Evolutionary conservation across 2,888 invertebrate species (phyloP).

Genomic region (Eristalis pertinax): DNA sequence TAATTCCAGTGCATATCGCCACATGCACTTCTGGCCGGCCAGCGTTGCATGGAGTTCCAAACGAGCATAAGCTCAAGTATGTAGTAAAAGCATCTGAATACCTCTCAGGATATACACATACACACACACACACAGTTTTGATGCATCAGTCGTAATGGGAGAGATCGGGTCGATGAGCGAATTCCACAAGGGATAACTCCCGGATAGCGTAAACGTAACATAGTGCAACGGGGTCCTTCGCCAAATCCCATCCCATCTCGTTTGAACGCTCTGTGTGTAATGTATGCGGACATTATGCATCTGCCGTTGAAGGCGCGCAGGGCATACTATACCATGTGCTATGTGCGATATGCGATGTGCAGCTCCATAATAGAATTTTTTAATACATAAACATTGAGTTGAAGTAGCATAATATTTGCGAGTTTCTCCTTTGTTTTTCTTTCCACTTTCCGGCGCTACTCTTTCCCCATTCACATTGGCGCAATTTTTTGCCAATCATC

Average conservation of each 20-base stretch:
- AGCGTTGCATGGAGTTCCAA: neutral
- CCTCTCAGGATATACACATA: neutral
- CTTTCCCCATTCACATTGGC: neutral
- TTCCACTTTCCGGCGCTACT: neutral
- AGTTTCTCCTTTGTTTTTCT: slow-evolving; percentile 53
- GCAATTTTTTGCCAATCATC: slow-evolving; percentile 66
- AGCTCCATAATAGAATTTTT: slow-evolving; percentile 63
- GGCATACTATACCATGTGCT: slow-evolving; percentile 1
- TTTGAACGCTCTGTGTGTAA: slow-evolving; percentile 28
- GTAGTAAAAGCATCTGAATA: neutral
- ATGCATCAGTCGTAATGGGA: neutral
- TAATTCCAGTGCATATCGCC: neutral
- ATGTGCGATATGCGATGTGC: neutral
- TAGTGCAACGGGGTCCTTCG: neutral
- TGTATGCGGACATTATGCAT: slow-evolving; percentile 58
- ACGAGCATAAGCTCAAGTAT: neutral
- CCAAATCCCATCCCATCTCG: neutral
- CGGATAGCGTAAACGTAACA: neutral
- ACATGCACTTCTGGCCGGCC: too few species aligned
- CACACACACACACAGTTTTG: neutral
- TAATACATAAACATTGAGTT: slow-evolving; percentile 71
- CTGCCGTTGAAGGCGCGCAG: slow-evolving; percentile 32
- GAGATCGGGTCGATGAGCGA: neutral
- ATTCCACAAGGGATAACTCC: neutral
- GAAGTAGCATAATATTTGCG: slow-evolving; percentile 69